Conservation (phyloP, 2,888 invertebrate genomes). For the Drosophila quinaria region DNA sequence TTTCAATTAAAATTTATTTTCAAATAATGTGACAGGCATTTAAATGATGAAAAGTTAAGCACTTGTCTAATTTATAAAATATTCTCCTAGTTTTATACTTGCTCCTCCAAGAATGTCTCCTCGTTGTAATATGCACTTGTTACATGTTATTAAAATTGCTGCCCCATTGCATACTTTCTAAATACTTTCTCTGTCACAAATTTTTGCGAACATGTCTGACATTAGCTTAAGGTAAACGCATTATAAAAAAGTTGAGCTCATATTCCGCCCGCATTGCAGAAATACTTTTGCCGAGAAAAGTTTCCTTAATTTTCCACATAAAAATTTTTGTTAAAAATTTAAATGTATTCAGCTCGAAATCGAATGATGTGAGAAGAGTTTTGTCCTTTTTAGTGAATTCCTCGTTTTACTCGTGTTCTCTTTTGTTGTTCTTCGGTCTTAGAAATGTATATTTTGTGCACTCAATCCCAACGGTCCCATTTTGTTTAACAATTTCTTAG, state of each 20-base stretch:
- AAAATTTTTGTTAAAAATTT: constrained; percentile 21
- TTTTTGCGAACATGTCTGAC: constrained; percentile 24
- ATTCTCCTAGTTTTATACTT: background rate
- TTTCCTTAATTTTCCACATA: constrained; percentile 23
- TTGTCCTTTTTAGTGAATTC: constrained; percentile 5
- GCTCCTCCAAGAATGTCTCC: background rate
- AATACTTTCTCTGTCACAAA: constrained; percentile 48
- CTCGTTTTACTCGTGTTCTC: background rate
- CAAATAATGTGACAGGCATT: constrained; percentile 26
- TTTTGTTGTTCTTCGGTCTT: background rate
- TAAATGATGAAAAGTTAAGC: constrained; percentile 29
- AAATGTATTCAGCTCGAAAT: constrained; percentile 9
- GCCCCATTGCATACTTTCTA: constrained; percentile 33
- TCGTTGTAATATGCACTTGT: constrained; percentile 26
- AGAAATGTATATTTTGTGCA: constrained; percentile 4
- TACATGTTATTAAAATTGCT: constrained; percentile 39
- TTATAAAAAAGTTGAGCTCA: constrained; percentile 30
- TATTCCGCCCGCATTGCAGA: background rate
- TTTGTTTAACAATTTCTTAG: background rate
- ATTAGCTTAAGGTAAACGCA: constrained; percentile 23
- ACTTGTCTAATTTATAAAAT: constrained; percentile 11
- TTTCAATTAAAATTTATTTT: background rate
- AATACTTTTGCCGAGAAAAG: constrained; percentile 24
- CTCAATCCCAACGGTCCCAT: constrained; percentile 6
- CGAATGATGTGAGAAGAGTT: constrained; percentile 3